Conservation (phyloP, 2,797 vertebrate genomes). For the Pachyuromys duprasi region DNA sequence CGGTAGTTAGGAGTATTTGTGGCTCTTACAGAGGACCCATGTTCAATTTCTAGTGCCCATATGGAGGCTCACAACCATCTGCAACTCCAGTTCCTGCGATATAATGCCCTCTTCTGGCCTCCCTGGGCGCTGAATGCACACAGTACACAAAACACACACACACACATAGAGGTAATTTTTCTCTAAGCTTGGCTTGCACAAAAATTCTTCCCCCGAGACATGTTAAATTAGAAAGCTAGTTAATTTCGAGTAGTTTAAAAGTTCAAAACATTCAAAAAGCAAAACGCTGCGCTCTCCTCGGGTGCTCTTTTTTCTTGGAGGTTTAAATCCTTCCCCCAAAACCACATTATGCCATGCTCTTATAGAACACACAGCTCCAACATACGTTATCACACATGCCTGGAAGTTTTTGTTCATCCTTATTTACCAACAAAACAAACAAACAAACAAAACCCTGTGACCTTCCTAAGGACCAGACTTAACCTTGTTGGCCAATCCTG, state of each 20-base stretch:
- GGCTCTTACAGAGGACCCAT: not conserved
- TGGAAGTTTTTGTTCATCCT: not conserved
- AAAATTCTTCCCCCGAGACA: not conserved
- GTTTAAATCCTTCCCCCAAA: not conserved
- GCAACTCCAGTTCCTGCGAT: not conserved
- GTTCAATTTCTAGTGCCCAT: not conserved
- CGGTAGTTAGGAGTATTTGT: not conserved
- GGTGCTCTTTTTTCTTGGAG: not conserved
- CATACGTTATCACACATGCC: not conserved
- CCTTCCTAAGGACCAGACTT: not conserved
- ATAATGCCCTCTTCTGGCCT: not conserved
- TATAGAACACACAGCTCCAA: not conserved
- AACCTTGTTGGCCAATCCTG: not conserved
- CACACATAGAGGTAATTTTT: not conserved
- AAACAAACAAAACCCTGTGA: not conserved
- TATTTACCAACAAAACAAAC: not conserved
- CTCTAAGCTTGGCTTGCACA: not conserved
- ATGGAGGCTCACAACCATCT: not conserved
- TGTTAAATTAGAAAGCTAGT: not conserved
- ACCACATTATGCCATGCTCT: not conserved
- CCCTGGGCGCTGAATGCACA: not conserved
- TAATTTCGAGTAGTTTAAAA: constrained; percentile 13
- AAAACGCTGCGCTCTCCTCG: not conserved
- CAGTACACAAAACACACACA: not conserved
- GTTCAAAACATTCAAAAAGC: not conserved